phyloP scores from a whole-genome alignment of 2,113 vertebrate genomes.

The Hippotragus niger region DNA sequence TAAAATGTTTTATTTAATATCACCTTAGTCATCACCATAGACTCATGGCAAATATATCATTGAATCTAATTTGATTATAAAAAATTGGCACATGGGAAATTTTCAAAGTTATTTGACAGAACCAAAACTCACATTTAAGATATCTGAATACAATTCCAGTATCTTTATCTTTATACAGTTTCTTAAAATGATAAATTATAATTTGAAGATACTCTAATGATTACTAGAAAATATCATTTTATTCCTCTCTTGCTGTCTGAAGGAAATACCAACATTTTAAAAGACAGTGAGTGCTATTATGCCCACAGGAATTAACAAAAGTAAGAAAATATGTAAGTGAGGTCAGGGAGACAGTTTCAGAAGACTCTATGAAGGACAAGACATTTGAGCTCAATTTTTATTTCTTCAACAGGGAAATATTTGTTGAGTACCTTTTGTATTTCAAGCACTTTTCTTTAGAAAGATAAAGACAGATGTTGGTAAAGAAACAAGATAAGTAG shows the following conservation, averaged over 20 bases:
- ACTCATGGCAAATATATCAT: slow-evolving; percentile 34
- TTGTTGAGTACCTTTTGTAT: background rate
- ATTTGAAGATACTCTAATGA: background rate
- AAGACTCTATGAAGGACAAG: background rate
- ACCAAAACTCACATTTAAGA: background rate
- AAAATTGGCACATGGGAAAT: background rate
- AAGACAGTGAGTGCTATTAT: background rate
- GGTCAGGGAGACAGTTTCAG: background rate
- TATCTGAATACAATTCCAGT: background rate
- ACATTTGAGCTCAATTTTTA: background rate
- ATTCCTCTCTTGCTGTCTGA: background rate
- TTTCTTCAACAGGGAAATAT: background rate
- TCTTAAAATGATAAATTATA: background rate
- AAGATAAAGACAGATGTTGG: background rate
- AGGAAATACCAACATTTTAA: background rate
- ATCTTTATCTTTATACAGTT: slow-evolving; percentile 7
- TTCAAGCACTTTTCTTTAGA: background rate
- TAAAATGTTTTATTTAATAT: slow-evolving; percentile 43
- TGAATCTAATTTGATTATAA: slow-evolving; percentile 23
- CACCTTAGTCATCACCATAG: slow-evolving; percentile 7
- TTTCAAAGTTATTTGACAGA: background rate
- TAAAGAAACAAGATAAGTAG: background rate
- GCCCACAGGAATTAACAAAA: background rate
- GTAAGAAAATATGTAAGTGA: background rate
- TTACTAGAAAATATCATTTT: background rate